Evolutionary conservation across 2,888 invertebrate species (phyloP), one percentile per base, ranked within the genome.

Genomic region (Cabera pusaria): DNA sequence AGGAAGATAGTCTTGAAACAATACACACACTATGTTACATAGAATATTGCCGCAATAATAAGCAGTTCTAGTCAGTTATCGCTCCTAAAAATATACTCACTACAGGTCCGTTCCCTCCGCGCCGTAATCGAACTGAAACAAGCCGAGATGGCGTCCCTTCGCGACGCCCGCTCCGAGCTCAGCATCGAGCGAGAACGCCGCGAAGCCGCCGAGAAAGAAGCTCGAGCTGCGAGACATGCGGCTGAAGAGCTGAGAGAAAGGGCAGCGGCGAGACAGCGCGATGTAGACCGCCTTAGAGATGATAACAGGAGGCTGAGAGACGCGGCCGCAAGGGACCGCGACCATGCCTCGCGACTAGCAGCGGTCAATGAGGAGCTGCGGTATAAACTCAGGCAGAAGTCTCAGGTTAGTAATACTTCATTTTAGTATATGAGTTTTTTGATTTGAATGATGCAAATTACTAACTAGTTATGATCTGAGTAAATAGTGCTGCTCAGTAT

Each of bases 61-160:
- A n/a, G n/a, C n/a, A n/a, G n/a, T n/a, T n/a, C n/a, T n/a, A n/a
- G n/a, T n/a, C n/a, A n/a, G n/a, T n/a, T n/a, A 14, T 3, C 14
- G 14, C 14, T 4, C 14, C 14, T 14, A 14, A 14, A 14, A 14
- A 14, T 8, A 18, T 16, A 1, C 2, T 8, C 11, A 20, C 10
- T 12, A 0, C 51, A 85, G 87, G 86, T 75, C 67, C 91, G 59
- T 56, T 97, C 97, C 7, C 86, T 98, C 44, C 92, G 96, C 49
- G 93, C 95, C 18, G 98, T 98, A 1, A 89, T 98, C 43, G 98
- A 98, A 59, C 88, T 98, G 65, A 94, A 96, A 64, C 96, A 96
- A 70, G 93, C 93, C 10, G 97, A 98, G 83, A 92, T 97, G 64
- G 93, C 93, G 0, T 93, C 95, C 7, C 85, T 98, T 26, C 91